Percentiles rank a stretch among this genome's conserved stretches.
These are phyloP conservation scores for Scleropages formosus DNA, from an alignment of 2,797 vertebrate genomes.

Conservation along the genomic window DNA sequence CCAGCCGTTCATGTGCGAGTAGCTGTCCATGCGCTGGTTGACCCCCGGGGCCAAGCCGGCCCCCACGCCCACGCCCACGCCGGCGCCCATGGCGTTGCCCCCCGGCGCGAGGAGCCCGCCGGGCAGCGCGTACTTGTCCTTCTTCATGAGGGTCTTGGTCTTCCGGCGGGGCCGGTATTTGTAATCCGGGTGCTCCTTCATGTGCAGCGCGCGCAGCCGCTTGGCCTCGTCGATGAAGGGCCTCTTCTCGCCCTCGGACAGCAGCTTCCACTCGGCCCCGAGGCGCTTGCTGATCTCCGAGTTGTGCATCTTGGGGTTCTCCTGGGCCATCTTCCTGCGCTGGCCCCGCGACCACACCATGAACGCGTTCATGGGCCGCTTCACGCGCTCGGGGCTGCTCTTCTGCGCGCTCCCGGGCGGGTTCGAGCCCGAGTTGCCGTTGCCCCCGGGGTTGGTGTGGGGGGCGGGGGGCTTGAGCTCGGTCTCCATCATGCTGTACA, in stretches of 20 bases:
- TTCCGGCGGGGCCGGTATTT: slow-evolving; percentile 95
- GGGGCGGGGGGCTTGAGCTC: slow-evolving; percentile 94
- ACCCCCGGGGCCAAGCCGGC: slow-evolving; percentile 87
- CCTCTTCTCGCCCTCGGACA: slow-evolving; percentile 88
- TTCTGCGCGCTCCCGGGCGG: slow-evolving; percentile 85
- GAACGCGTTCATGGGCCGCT: slow-evolving; percentile 97
- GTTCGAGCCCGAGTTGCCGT: slow-evolving; percentile 81
- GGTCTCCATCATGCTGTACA: slow-evolving; percentile 99
- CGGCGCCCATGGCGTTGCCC: slow-evolving; percentile 82
- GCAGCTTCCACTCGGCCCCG: slow-evolving; percentile 92
- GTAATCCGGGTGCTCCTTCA: slow-evolving; percentile 97
- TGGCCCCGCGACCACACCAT: slow-evolving; percentile 98
- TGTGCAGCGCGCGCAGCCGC: slow-evolving; percentile 89
- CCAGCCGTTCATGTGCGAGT: slow-evolving; percentile 99
- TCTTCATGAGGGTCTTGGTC: slow-evolving; percentile 84
- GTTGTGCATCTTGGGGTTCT: slow-evolving; percentile 99
- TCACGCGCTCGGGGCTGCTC: slow-evolving; percentile 96
- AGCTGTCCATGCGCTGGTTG: slow-evolving; percentile 97
- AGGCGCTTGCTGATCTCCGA: slow-evolving; percentile 96
- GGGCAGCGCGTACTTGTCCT: slow-evolving; percentile 91
- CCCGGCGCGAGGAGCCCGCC: slow-evolving; percentile 90
- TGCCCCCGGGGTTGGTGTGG: slow-evolving; percentile 86
- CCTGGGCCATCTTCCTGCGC: slow-evolving; percentile 90
- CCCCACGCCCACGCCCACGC: slow-evolving; percentile 86
- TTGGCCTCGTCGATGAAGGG: slow-evolving; percentile 97